Evolutionary conservation across 2,888 invertebrate genomes (phyloP), one percentile per base, ranked within the genome.

Genomic region (Melanostoma mellinum): DNA sequence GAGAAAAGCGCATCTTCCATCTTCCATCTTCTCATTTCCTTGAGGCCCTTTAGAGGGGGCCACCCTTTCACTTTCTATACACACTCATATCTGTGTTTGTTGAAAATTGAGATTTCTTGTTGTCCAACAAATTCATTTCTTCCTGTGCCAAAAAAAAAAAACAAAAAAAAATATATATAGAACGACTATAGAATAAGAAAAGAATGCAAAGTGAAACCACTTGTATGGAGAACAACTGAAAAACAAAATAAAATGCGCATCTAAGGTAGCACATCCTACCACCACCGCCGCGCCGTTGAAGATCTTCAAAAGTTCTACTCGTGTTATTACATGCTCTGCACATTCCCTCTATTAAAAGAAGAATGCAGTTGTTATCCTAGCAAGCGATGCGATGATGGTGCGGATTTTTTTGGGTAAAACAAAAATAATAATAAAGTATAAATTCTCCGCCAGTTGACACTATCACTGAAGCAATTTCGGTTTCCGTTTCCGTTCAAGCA

Each of bases 381-480:
- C 40, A 36, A 20, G 8, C 2, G 3, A 36, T n/a, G n/a, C n/a
- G 50, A 38, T 48, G 36, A 48, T 38, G 36, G 58, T 50, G 6
- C 3, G 4, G 63, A 50, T 50, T 63, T 38, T 63, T 8, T 63
- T 50, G 40, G 8, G 40, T 55, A 38, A 40, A 78, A 65, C 73
- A 74, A 78, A 84, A 78, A 84, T 84, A 84, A 84, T 84, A 84
- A 84, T 84, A 84, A 84, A 78, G 69, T 65, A 84, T 84, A 84
- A 84, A 84, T 84, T 84, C 63, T 84, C 63, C 65, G 46, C 61
- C 65, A 71, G 82, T 84, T 84, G 82, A 84, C 82, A 84, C 73
- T 84, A 84, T 84, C 82, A 74, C 78, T 74, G 78, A 78, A 78
- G 82, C 82, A 84, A 84, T 84, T 84, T 84, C 56, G 82, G 82